Evolutionary conservation across 2,797 vertebrate genomes (phyloP).

Genomic region (Myoxocephalus aenaeus): DNA sequence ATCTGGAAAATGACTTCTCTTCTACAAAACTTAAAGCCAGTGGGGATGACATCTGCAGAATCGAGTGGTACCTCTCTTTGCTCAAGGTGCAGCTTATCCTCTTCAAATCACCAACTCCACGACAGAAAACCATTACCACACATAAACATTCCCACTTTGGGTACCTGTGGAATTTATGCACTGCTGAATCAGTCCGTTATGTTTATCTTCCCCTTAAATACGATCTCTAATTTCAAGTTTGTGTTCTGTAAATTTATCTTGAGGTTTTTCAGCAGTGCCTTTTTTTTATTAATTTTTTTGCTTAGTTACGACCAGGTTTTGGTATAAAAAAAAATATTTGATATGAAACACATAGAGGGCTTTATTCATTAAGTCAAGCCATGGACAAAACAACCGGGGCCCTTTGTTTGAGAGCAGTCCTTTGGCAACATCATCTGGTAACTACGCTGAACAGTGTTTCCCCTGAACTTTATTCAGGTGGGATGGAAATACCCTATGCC

Average conservation of each 20-base stretch:
- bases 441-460: constrained; percentile 5
- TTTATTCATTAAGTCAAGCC: constrained; percentile 5
- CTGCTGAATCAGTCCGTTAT: constrained; percentile 27
- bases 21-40: constrained; percentile 49
- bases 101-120: constrained; percentile 17
- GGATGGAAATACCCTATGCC: not conserved
- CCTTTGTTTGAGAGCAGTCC: not conserved
- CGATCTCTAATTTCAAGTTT: constrained; percentile 22
- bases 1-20: constrained; percentile 56
- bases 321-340: constrained; percentile 8
- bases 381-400: constrained; percentile 4
- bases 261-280: constrained; percentile 3
- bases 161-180: constrained; percentile 29
- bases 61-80: constrained; percentile 25
- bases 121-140: constrained; percentile 27
- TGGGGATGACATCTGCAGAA: constrained; percentile 48
- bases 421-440: constrained; percentile 14
- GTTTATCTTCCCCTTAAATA: constrained; percentile 15
- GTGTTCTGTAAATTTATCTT: constrained; percentile 13
- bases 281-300: constrained; percentile 6
- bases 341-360: not conserved
- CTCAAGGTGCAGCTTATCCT: constrained; percentile 35
- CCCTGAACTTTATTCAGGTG: constrained; percentile 9
- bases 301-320: not conserved
- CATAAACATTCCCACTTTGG: constrained; percentile 18